Conservation (phyloP, 2,888 invertebrate species). For the Apodemia zela region DNA sequence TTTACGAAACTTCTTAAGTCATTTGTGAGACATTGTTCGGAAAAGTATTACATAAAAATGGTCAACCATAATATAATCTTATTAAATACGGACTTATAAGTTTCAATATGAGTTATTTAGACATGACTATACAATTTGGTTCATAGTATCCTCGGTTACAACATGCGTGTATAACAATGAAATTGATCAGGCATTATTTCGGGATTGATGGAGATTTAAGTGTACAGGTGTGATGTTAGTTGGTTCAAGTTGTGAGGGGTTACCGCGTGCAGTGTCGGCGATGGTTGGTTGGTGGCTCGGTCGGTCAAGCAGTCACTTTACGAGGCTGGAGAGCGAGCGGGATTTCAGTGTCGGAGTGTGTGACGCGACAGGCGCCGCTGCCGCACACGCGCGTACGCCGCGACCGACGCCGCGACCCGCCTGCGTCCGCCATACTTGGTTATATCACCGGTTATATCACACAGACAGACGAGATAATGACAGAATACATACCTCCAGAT, state of each 20-base stretch:
- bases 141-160: background rate
- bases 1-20: no score
- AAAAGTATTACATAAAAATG: no score
- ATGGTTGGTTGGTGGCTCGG: conserved; percentile 33
- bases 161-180: background rate
- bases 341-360: conserved; percentile 76
- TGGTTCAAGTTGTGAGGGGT: conserved; percentile 17
- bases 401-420: conserved; percentile 74
- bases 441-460: background rate
- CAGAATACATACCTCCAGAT: background rate
- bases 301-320: conserved; percentile 73
- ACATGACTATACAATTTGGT: no score
- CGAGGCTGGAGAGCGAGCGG: conserved; percentile 80
- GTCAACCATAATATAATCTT: no score
- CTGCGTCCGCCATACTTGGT: conserved; percentile 37
- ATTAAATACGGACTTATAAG: no score
- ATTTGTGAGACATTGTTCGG: no score
- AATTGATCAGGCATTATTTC: background rate
- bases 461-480: background rate
- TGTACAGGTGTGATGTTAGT: background rate
- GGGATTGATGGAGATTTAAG: background rate
- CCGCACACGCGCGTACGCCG: conserved; percentile 74
- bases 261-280: conserved; percentile 29
- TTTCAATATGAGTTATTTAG: no score
- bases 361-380: conserved; percentile 41